Conservation (phyloP, 1,140 invertebrate genomes). For the Hermatobates lingyangjiaoensis region DNA sequence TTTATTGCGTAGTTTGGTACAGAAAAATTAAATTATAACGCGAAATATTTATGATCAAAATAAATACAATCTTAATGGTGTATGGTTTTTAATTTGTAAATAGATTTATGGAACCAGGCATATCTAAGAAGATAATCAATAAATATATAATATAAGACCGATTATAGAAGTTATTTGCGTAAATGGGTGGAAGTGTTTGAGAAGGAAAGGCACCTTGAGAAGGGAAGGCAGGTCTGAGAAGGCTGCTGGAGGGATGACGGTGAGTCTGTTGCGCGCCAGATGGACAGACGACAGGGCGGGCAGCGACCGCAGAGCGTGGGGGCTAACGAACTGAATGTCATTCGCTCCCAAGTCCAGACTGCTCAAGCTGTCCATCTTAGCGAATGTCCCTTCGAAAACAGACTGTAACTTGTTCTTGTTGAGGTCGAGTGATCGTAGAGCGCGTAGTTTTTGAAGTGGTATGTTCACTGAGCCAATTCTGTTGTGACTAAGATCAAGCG, state of each 20-base stretch:
- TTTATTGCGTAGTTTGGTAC: too few species aligned
- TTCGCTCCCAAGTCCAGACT: conserved; percentile 63
- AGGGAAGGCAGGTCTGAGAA: conserved; percentile 57
- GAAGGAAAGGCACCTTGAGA: conserved; percentile 38
- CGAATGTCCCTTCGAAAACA: conserved; percentile 47
- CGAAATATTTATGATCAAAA: too few species aligned
- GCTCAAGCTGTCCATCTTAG: conserved; percentile 44
- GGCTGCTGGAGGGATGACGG: conserved; percentile 40
- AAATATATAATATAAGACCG: too few species aligned
- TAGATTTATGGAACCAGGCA: too few species aligned
- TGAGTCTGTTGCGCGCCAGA: conserved; percentile 30
- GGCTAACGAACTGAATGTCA: conserved; percentile 53
- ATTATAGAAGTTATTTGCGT: too few species aligned
- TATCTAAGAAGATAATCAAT: too few species aligned
- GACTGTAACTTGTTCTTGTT: conserved; percentile 55
- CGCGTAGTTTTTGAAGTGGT: conserved; percentile 39
- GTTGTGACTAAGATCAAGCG: conserved; percentile 61
- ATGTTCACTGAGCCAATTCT: conserved; percentile 34
- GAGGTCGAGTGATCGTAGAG: conserved; percentile 41
- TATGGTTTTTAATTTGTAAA: too few species aligned
- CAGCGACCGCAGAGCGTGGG: conserved; percentile 41
- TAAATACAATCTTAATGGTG: too few species aligned
- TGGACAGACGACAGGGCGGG: conserved; percentile 43
- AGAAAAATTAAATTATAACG: too few species aligned
- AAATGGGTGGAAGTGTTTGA: too few species aligned